Percentiles rank a stretch among this genome's conserved stretches.
phyloP scores from a whole-genome alignment of 2,888 invertebrate species.

The Ernsta delagoae region DNA sequence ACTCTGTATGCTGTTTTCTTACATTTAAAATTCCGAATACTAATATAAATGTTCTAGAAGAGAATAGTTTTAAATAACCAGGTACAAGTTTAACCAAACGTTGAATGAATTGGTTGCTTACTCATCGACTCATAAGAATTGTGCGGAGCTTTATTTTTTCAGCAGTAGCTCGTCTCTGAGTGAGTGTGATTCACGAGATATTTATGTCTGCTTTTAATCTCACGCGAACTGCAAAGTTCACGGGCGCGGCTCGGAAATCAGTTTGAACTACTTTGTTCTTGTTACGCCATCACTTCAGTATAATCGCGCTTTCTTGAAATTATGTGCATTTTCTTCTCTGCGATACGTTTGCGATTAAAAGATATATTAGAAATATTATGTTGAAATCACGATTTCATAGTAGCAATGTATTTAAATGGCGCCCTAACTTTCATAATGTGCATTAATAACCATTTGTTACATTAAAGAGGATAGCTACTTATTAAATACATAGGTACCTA shows the following conservation, averaged over 20 bases:
- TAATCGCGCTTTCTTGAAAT: constrained; percentile 6
- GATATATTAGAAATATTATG: no score
- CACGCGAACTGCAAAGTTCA: constrained; percentile 45
- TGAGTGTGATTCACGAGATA: constrained; percentile 34
- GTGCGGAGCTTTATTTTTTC: constrained; percentile 24
- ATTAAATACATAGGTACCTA: no score
- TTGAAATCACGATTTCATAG: not conserved
- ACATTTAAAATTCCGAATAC: no score
- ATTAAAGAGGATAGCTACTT: no score
- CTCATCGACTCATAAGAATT: constrained; percentile 15
- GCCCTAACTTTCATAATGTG: no score
- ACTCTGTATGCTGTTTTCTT: no score
- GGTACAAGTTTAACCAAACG: not conserved
- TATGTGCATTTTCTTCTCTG: not conserved
- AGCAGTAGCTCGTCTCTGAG: constrained; percentile 18
- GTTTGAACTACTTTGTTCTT: constrained; percentile 20
- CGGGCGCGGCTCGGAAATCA: constrained; percentile 39
- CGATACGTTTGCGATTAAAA: not conserved
- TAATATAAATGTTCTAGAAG: not conserved
- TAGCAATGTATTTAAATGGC: no score
- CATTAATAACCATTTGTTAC: no score
- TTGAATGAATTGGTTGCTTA: constrained; percentile 21
- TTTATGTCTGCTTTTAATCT: constrained; percentile 40
- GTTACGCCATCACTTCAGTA: constrained; percentile 11
- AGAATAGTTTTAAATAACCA: not conserved